These are phyloP conservation scores for Deilephila elpenor DNA, from an alignment of 2,888 invertebrate genomes.

Conservation along the genomic window DNA sequence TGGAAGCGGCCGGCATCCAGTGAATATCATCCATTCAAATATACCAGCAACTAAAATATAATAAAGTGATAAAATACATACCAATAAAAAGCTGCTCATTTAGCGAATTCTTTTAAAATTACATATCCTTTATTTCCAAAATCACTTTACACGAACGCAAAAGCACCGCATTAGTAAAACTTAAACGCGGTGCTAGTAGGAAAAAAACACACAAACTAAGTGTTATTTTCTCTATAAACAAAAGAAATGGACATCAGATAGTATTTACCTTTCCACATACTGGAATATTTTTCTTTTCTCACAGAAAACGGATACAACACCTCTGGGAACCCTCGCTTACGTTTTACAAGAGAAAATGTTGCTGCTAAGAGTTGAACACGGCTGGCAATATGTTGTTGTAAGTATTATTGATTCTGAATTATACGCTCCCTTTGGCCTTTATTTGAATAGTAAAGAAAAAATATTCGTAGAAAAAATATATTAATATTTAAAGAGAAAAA, in stretches of 20 bases:
- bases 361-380: conserved; percentile 64
- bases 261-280: neutral
- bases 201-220: too few species aligned
- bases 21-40: too few species aligned
- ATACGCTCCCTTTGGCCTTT: neutral
- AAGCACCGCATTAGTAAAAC: too few species aligned
- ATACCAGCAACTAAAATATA: too few species aligned
- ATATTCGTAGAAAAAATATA: neutral
- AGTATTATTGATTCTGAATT: conserved; percentile 34
- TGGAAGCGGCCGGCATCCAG: too few species aligned
- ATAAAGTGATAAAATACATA: too few species aligned
- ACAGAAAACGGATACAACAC: conserved; percentile 64
- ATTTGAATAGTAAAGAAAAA: neutral
- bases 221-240: too few species aligned
- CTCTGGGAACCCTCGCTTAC: conserved; percentile 71
- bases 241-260: neutral
- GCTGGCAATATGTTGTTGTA: conserved; percentile 72
- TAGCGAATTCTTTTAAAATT: too few species aligned
- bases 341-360: conserved; percentile 69
- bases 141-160: neutral
- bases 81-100: too few species aligned
- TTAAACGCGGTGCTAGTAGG: too few species aligned
- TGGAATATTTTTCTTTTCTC: conserved; percentile 33
- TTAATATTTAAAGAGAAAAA: neutral
- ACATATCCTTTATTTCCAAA: too few species aligned